Percentiles rank a stretch among this genome's conserved stretches.
Conservation (phyloP, 2,113 vertebrate species). For the Spermophilus dauricus region DNA sequence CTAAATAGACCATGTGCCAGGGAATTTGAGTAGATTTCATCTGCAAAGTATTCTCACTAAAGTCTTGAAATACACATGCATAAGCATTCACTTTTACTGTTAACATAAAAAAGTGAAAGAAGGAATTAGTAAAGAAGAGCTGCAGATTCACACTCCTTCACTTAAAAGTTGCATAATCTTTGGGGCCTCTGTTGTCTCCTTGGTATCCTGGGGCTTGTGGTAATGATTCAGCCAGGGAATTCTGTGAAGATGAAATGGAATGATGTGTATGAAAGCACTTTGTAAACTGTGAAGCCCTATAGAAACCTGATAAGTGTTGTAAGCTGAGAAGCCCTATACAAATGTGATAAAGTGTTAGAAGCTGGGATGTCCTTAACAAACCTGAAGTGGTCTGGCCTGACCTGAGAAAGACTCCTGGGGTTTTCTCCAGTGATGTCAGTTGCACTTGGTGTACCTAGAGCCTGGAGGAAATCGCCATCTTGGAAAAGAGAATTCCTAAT, state of each 20-base stretch:
- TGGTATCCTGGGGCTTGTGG: too few relatives aligned
- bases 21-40: neutral
- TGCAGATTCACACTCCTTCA: neutral
- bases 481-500: neutral
- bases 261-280: neutral
- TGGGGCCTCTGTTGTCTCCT: neutral
- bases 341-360: too few relatives aligned
- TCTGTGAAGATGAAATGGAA: fast-evolving
- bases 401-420: neutral
- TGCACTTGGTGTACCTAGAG: too few relatives aligned
- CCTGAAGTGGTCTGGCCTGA: neutral
- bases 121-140: neutral
- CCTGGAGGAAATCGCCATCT: neutral
- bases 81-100: neutral
- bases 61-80: neutral
- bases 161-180: neutral
- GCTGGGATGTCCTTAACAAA: too few relatives aligned
- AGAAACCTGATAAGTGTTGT: fast-evolving
- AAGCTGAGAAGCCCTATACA: neutral
- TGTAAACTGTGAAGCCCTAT: neutral
- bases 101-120: neutral
- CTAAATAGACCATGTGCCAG: neutral
- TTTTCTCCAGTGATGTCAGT: neutral
- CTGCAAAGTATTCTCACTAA: neutral
- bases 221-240: fast-evolving